A percentile compares a stretch with the other conserved stretches of the same genome.
phyloP scores from a whole-genome alignment of 2,113 vertebrate genomes.

The Polyodon spathula region DNA sequence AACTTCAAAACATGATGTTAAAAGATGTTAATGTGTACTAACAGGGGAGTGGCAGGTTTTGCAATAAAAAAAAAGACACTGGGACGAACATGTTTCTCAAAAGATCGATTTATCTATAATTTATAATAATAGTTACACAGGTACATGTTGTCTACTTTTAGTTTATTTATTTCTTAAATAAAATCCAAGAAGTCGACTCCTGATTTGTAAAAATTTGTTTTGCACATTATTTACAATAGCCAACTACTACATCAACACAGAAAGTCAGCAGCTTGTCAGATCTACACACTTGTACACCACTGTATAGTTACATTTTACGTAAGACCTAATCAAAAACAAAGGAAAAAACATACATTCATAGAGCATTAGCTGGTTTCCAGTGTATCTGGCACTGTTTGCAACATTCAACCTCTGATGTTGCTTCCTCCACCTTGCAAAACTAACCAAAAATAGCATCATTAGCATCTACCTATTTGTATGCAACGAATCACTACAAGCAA shows the following conservation, averaged over 20 bases:
- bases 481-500: too few species aligned
- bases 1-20: too few species aligned
- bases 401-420: too few species aligned
- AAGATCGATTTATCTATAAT: too few species aligned
- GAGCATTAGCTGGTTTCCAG: constrained; percentile 33
- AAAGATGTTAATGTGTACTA: too few species aligned
- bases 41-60: too few species aligned
- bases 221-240: constrained; percentile 18
- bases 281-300: constrained; percentile 13
- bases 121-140: not conserved
- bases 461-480: too few species aligned
- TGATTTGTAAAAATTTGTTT: constrained; percentile 13
- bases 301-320: constrained; percentile 1
- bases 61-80: too few species aligned
- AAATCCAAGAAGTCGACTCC: constrained; percentile 13
- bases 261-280: not conserved
- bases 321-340: constrained; percentile 3
- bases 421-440: too few species aligned
- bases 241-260: not conserved
- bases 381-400: constrained; percentile 53
- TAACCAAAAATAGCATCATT: too few species aligned
- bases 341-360: constrained; percentile 36
- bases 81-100: too few species aligned
- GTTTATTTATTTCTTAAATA: constrained; percentile 17
- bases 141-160: not conserved